Conservation (phyloP, 2,113 vertebrate species). For the Polyodon spathula region DNA sequence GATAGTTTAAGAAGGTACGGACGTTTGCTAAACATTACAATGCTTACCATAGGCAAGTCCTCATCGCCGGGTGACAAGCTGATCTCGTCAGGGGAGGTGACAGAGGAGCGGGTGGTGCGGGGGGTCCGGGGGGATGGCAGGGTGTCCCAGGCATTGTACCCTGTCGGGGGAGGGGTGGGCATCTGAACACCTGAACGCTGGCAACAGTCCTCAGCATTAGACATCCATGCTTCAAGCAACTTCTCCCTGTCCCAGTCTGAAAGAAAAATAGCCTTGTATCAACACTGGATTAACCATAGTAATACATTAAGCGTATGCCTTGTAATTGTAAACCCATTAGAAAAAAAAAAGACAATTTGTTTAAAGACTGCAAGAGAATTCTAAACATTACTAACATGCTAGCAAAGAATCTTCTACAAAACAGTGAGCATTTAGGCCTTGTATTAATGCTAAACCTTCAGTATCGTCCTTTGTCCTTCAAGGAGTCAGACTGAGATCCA, state of each 20-base stretch:
- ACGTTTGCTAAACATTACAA: neutral
- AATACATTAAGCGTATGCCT: neutral
- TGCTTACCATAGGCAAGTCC: constrained; percentile 70
- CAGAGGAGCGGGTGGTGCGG: constrained; percentile 80
- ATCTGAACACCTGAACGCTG: constrained; percentile 93
- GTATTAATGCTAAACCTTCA: no score
- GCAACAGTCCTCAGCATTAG: constrained; percentile 84
- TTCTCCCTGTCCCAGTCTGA: constrained; percentile 97
- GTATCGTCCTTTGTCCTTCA: no score
- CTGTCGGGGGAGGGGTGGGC: constrained; percentile 88
- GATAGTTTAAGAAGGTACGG: no score
- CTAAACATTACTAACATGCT: no score
- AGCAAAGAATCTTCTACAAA: no score
- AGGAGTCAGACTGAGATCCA: no score
- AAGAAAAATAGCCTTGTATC: constrained; percentile 13
- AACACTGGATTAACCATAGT: neutral
- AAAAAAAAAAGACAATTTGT: neutral
- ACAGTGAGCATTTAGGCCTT: no score
- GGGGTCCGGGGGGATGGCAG: constrained; percentile 88
- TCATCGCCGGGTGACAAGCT: constrained; percentile 80
- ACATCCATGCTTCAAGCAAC: constrained; percentile 96
- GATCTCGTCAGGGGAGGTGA: constrained; percentile 88
- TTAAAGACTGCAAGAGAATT: no score
- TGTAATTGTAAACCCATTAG: neutral
- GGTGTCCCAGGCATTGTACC: constrained; percentile 92